Evolutionary conservation across 2,888 invertebrate species (phyloP).

Genomic region (Nomada ruficornis): DNA sequence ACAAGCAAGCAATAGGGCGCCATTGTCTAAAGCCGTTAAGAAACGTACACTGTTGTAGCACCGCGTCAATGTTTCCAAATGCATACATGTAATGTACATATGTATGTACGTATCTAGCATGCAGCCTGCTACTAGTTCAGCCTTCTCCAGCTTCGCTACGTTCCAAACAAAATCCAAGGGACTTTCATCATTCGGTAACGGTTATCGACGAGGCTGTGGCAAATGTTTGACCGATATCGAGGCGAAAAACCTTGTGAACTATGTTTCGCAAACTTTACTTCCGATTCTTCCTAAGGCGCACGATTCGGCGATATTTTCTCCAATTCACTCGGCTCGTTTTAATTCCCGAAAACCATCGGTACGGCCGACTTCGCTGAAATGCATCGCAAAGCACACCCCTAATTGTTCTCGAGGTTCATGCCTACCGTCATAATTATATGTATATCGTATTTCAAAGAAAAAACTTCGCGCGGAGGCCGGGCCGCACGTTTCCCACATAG

Average conservation of each 20-base stretch:
- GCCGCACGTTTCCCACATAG: background rate
- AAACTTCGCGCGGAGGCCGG: background rate
- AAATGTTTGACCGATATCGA: background rate
- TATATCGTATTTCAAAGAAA: too few relatives aligned
- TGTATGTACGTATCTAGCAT: too few relatives aligned
- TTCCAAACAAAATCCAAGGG: too few relatives aligned
- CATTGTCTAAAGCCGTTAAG: background rate
- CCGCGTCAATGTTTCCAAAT: background rate
- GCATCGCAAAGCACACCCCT: background rate
- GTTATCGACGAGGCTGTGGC: background rate
- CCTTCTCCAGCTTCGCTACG: too few relatives aligned
- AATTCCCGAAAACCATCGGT: background rate
- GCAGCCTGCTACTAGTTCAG: too few relatives aligned
- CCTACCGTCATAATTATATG: background rate
- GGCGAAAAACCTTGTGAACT: background rate
- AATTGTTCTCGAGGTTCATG: slow-evolving; percentile 17
- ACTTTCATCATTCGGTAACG: too few relatives aligned
- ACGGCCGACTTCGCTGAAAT: background rate
- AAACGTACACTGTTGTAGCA: background rate
- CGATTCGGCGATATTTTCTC: slow-evolving; percentile 17
- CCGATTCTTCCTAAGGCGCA: background rate
- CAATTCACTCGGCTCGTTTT: slow-evolving; percentile 7
- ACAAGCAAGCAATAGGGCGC: background rate
- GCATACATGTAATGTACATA: too few relatives aligned
- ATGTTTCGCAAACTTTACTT: background rate